Evolutionary conservation across 2,797 vertebrate genomes (phyloP), one percentile per base, ranked within the genome.

Genomic region (Lutjanus campechanus): DNA sequence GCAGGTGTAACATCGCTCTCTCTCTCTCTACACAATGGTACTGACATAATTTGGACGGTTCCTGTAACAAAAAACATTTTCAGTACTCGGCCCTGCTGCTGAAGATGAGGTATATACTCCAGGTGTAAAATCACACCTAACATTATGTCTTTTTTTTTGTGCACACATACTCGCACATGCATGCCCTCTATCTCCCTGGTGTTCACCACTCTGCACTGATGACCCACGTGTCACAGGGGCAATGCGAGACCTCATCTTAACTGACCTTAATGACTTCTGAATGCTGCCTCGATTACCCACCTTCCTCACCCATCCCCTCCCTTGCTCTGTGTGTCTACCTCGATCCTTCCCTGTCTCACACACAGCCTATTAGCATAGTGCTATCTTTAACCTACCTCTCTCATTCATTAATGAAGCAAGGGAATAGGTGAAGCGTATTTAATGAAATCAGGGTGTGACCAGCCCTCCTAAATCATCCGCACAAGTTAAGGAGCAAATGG

Each of bases 321-420:
- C 40, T 46, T 49, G n/a, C 41, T 63, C 41, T 65, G 5, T 61
- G 29, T 67, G 61, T 82, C 81, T 84, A 63, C 76, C 85, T 82
- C 71, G 8, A 86, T 88, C 82, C 74, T 58, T 83, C 73, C 64
- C 74, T 56, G 59, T 86, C 70, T 69, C 82, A 71, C 82, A 79
- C 7, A 20, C 69, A 82, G 79, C 65, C 73, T 86, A 89, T 92
- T 92, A 93, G 86, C 88, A 89, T 86, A 72, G 75, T 51, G 65
- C 89, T 90, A 91, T 93, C 91, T 93, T 91, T 91, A 92, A 92
- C 87, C 82, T 79, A 72, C 84, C 76, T 82, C 82, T 77, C 84
- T 90, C 77, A 87, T 87, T 92, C 87, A 91, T 92, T 93, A 92
- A 92, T 93, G 90, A 91, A 86, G 81, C 77, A 53, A 77, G 90